Percentiles rank a stretch among this genome's conserved stretches.
These are phyloP conservation scores for Athalia cordata DNA, from an alignment of 2,888 invertebrate genomes.

Conservation along the genomic window DNA sequence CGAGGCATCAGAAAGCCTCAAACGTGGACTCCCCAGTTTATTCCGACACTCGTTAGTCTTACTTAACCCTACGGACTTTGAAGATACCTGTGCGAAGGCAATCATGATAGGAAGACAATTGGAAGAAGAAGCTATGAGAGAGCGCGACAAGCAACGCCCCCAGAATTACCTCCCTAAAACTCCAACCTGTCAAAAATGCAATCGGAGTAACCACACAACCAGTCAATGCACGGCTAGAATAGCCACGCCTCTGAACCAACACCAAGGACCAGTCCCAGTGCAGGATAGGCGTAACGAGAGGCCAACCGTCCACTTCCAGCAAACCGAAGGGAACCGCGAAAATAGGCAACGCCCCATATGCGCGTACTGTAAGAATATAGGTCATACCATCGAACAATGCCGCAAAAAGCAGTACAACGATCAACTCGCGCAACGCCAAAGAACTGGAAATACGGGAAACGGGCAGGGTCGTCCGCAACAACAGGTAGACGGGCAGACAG, in stretches of 20 bases:
- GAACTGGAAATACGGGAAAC: slow-evolving; percentile 14
- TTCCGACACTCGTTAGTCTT: no score
- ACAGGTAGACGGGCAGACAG: background rate
- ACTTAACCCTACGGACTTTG: no score
- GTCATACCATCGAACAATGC: slow-evolving; percentile 40
- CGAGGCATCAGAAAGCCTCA: no score
- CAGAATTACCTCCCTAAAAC: no score
- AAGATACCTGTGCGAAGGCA: no score
- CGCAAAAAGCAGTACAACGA: slow-evolving; percentile 18
- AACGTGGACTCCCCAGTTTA: no score
- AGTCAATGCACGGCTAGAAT: background rate
- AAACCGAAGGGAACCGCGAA: slow-evolving; percentile 1
- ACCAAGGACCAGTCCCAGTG: no score
- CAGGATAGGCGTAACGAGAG: background rate
- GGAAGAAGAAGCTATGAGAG: no score
- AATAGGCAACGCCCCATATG: slow-evolving; percentile 3
- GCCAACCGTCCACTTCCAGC: background rate
- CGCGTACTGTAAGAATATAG: slow-evolving; percentile 45
- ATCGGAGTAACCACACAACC: background rate
- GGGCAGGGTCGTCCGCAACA: background rate
- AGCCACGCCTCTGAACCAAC: background rate
- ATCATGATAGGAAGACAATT: no score
- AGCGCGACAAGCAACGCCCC: no score
- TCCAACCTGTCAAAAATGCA: background rate
- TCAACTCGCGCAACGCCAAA: slow-evolving; percentile 7